Conservation (phyloP, 1,140 invertebrate genomes). For the Cydia splendana region DNA sequence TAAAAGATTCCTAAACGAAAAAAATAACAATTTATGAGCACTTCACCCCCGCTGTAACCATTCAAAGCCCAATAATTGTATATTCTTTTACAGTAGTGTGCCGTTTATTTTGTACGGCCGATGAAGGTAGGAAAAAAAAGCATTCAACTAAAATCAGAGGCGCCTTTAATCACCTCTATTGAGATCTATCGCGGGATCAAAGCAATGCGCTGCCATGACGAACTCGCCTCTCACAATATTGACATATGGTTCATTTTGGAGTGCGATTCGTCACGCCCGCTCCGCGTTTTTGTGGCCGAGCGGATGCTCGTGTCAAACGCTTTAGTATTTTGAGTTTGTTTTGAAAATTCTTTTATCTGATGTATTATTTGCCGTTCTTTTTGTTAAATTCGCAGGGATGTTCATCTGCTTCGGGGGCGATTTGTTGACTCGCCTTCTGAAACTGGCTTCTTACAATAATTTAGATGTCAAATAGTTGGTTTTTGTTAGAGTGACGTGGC, state of each 20-base stretch:
- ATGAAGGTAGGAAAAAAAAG: slow-evolving; percentile 74
- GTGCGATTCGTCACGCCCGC: slow-evolving; percentile 58
- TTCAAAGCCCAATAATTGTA: slow-evolving; percentile 79
- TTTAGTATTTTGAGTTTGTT: slow-evolving; percentile 80
- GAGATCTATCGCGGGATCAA: slow-evolving; percentile 78
- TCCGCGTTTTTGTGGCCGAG: slow-evolving; percentile 69
- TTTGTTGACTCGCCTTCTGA: slow-evolving; percentile 65
- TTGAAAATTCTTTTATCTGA: slow-evolving; percentile 80
- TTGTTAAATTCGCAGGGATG: slow-evolving; percentile 58
- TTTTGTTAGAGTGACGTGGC: slow-evolving; percentile 62
- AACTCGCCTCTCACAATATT: slow-evolving; percentile 69
- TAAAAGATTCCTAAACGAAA: slow-evolving; percentile 73
- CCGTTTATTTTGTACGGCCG: slow-evolving; percentile 73
- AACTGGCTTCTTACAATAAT: slow-evolving; percentile 73
- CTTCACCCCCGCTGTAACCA: slow-evolving; percentile 78
- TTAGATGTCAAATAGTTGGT: slow-evolving; percentile 75
- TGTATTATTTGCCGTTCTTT: slow-evolving; percentile 75
- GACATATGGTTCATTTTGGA: slow-evolving; percentile 64
- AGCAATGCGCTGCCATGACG: slow-evolving; percentile 61
- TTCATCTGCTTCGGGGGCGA: slow-evolving; percentile 74
- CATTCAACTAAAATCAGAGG: slow-evolving; percentile 78
- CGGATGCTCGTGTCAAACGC: slow-evolving; percentile 79
- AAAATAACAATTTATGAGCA: slow-evolving; percentile 78
- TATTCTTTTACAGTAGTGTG: slow-evolving; percentile 80
- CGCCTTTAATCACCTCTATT: slow-evolving; percentile 79